These are phyloP conservation scores for Ramazzottius varieornatus DNA, from an alignment of 2,888 invertebrate genomes.

Conservation along the genomic window DNA sequence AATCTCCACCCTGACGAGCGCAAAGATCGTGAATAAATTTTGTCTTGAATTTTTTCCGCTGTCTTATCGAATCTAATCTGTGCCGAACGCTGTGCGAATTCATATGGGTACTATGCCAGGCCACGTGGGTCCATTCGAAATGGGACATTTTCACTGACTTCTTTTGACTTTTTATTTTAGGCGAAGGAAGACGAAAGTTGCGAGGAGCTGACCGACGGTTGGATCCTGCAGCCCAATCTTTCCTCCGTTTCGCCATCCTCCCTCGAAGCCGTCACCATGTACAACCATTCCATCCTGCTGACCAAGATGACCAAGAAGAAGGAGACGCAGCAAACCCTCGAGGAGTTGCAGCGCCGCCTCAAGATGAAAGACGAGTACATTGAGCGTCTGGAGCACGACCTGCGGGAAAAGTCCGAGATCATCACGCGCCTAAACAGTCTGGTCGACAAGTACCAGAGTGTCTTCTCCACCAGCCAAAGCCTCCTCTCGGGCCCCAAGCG, in stretches of 20 bases:
- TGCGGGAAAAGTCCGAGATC: background rate
- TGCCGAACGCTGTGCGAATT: too few species aligned
- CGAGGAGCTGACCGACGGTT: too few species aligned
- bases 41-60: too few species aligned
- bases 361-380: background rate
- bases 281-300: constrained; percentile 2
- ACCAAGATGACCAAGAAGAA: constrained; percentile 1
- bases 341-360: background rate
- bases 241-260: background rate
- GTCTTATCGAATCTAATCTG: too few species aligned
- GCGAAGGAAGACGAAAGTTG: too few species aligned
- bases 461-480: constrained; percentile 1
- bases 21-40: too few species aligned
- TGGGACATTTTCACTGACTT: too few species aligned
- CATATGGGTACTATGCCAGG: too few species aligned
- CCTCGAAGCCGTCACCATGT: background rate
- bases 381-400: background rate
- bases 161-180: too few species aligned
- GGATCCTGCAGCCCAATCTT: too few species aligned
- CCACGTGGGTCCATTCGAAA: too few species aligned
- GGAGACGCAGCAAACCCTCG: constrained; percentile 2
- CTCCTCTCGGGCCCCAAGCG: background rate
- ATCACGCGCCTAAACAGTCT: background rate
- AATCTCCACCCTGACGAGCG: too few species aligned
- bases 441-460: constrained; percentile 1